Evolutionary conservation across 2,113 vertebrate species (phyloP).

Genomic region (Phylloscopus whistleri): DNA sequence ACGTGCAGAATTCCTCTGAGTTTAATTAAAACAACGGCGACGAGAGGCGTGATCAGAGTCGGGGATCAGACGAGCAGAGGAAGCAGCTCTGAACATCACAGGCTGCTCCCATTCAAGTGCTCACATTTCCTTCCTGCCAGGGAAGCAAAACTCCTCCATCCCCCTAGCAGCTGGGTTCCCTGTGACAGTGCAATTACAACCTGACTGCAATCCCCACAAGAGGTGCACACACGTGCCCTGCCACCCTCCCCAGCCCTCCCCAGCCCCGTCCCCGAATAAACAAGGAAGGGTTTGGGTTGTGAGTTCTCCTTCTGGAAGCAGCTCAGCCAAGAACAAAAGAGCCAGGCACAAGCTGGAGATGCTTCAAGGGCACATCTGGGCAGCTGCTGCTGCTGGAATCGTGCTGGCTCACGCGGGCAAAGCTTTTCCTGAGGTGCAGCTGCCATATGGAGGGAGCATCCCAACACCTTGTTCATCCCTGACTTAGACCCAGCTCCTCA

Average conservation of each 20-base stretch:
- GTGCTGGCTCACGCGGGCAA: neutral
- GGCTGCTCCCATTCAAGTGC: neutral
- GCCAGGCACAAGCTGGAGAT: neutral
- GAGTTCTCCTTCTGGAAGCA: neutral
- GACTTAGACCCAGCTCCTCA: neutral
- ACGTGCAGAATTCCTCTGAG: slow-evolving; percentile 70
- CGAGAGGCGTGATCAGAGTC: slow-evolving; percentile 45
- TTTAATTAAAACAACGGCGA: slow-evolving; percentile 75
- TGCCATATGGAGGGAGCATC: neutral
- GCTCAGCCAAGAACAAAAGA: slow-evolving; percentile 18
- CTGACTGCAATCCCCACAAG: neutral
- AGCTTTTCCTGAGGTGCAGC: neutral
- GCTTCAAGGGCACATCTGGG: slow-evolving; percentile 49
- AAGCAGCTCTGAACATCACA: neutral
- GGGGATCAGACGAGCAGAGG: slow-evolving; percentile 31
- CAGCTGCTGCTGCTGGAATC: neutral
- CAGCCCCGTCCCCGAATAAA: neutral
- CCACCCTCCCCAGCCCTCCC: neutral
- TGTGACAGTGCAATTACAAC: neutral
- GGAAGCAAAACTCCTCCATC: neutral
- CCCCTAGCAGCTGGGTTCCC: neutral
- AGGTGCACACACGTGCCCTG: neutral
- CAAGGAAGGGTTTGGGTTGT: neutral
- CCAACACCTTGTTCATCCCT: neutral
- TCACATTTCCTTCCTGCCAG: slow-evolving; percentile 32